Percentiles rank a stretch among this genome's conserved stretches.
These are phyloP conservation scores for Pseudanteris insignis DNA, from an alignment of 2,888 invertebrate genomes.

Conservation along the genomic window DNA sequence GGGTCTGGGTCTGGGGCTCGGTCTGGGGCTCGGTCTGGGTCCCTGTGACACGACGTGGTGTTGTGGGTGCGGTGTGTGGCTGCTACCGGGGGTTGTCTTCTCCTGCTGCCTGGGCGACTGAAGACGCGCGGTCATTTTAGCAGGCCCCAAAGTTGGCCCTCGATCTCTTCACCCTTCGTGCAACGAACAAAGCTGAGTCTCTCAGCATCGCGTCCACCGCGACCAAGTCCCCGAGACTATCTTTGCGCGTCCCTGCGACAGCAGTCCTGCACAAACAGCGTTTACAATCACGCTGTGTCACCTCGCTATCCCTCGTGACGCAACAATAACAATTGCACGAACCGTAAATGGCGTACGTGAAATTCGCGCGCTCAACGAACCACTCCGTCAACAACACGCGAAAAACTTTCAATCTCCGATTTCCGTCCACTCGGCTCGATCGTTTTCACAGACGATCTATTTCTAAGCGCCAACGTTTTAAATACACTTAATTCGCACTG, in stretches of 20 bases:
- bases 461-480: too few relatives aligned
- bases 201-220: conserved; percentile 58
- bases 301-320: too few relatives aligned
- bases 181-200: conserved; percentile 53
- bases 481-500: too few relatives aligned
- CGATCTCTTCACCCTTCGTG: conserved; percentile 58
- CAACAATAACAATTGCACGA: too few relatives aligned
- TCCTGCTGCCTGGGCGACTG: conserved; percentile 65
- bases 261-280: not conserved
- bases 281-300: too few relatives aligned
- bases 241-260: conserved; percentile 10
- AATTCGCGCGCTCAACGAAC: too few relatives aligned
- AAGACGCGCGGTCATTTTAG: conserved; percentile 66
- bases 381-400: too few relatives aligned
- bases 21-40: conserved; percentile 57
- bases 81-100: conserved; percentile 53
- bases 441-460: too few relatives aligned
- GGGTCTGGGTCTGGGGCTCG: conserved; percentile 60
- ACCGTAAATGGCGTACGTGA: too few relatives aligned
- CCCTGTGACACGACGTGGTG: conserved; percentile 48
- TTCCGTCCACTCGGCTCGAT: too few relatives aligned
- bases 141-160: conserved; percentile 62
- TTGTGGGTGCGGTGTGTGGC: conserved; percentile 47
- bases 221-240: conserved; percentile 22
- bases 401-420: too few relatives aligned